Evolutionary conservation across 2,797 vertebrate species (phyloP), one percentile per base, ranked within the genome.

Genomic region (Lacerta agilis): DNA sequence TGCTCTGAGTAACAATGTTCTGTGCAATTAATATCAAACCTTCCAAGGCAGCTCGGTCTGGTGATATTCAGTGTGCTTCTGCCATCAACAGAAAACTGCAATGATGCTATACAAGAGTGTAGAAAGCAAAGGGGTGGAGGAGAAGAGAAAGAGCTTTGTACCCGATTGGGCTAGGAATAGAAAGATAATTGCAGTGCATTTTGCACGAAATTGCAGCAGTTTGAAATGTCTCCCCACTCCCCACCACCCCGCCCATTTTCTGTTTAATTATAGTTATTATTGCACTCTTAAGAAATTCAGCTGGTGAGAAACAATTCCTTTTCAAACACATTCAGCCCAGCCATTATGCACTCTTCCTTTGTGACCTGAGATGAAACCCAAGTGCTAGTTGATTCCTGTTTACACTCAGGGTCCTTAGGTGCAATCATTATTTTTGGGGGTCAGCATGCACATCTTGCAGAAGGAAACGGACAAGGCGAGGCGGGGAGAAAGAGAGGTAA

Each of bases 231-330:
- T 90, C 76, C 66, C 36, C 29, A 73, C 67, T 85, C 58, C 91
- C 87, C 25, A 79, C 78, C 61, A 64, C 81, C 89, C 76, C 71
- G 20, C 86, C 82, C 86, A 3, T 92, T 96, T 94, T 93, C 90
- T 92, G 84, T 88, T 94, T 95, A 95, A 93, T 96, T 96, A 92
- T 83, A 90, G 86, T 88, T 95, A 96, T 95, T 94, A 93, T 91
- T 94, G 81, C 86, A 92, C 85, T 92, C 45, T 0, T 94, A 94
- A 93, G 92, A 92, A 95, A 95, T 92, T 95, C 94, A 95, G 88
- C 91, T 92, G 90, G 89, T 86, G 88, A 92, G 89, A 88, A 93
- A 95, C 43, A 95, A 92, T 79, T 73, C 55, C 88, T 94, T 91
- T 87, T 90, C 87, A 83, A 85, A 77, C 92, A 87, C 77, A 90